Evolutionary conservation across 2,113 vertebrate genomes (phyloP), one percentile per base, ranked within the genome.

Genomic region (Hippolais icterina): DNA sequence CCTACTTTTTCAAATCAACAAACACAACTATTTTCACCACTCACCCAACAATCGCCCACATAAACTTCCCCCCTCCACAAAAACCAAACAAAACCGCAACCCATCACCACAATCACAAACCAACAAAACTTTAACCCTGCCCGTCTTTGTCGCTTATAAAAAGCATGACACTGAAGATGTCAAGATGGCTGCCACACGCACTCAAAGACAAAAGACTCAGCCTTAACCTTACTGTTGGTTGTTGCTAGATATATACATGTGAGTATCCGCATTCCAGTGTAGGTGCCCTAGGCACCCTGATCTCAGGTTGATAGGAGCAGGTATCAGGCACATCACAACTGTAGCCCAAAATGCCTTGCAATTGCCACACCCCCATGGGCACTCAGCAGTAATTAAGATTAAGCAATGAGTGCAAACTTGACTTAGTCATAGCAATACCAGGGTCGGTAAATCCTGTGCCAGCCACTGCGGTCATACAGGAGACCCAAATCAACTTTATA

Each of bases 231-330:
- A 78, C 57, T 3, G 23, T 63, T 78, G 3, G 59, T 52, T 52
- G 3, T 41, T n/a, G 35, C 37, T 3, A 41, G 16, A 1, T 0
- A 1, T n/a, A 63, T 42, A 64, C 59, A 64, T 78, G 75, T 59
- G 9, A 63, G 37, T 64, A 52, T 78, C 59, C 14, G 23, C 24
- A 1, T 0, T 0, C 47, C 75, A n/a, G 47, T 78, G 59, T 1
- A 10, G 0, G 41, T 0, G 35, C 46, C 57, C 46, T 39, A 1
- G 14, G 5, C 11, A 27, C 49, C 49, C 14, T 50, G 7, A 49
- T 14, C 8, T 2, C 8, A 50, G 25, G 35, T 6, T 14, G 13
- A 61, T 4, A 76, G 56, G 74, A 77, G 57, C 35, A 1, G 74
- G 35, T 1, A 50, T 61, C 56, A 77, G 56, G 44, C 74, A 1